phyloP scores from a whole-genome alignment of 2,888 invertebrate species.

The Tenthredo distinguenda region DNA sequence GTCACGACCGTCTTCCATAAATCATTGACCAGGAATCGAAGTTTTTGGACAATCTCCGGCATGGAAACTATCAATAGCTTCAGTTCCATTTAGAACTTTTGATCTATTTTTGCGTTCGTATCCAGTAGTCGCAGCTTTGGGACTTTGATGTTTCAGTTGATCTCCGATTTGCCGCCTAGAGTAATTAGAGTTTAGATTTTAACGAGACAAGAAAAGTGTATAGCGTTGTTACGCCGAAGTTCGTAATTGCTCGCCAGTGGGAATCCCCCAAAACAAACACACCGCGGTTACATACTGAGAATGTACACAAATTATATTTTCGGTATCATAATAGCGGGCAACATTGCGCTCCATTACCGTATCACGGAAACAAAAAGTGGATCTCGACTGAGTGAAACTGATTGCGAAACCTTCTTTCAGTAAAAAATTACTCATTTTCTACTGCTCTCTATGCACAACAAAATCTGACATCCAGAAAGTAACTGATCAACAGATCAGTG shows the following conservation, averaged over 20 bases:
- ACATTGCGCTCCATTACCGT: not conserved
- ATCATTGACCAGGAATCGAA: not conserved
- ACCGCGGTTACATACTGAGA: not conserved
- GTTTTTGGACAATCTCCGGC: not conserved
- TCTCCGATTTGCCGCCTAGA: not conserved
- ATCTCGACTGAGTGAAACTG: not conserved
- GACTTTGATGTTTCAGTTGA: not conserved
- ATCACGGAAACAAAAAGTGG: not conserved
- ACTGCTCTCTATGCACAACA: not conserved
- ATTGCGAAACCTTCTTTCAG: not conserved
- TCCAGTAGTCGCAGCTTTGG: not conserved
- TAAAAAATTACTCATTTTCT: not conserved
- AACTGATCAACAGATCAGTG: not conserved
- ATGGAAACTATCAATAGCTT: not conserved
- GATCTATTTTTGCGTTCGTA: not conserved
- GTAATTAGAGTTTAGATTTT: not conserved
- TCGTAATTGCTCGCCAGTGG: conserved; percentile 3
- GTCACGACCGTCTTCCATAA: not conserved
- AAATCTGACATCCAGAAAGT: not conserved
- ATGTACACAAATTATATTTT: not conserved
- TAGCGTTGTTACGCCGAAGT: not conserved
- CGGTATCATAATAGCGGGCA: not conserved
- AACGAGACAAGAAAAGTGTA: not conserved
- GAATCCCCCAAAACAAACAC: not conserved
- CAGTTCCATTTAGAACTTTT: not conserved